Evolutionary conservation across 2,888 invertebrate genomes (phyloP), one percentile per base, ranked within the genome.

Genomic region (Acrocyrtus sp.): DNA sequence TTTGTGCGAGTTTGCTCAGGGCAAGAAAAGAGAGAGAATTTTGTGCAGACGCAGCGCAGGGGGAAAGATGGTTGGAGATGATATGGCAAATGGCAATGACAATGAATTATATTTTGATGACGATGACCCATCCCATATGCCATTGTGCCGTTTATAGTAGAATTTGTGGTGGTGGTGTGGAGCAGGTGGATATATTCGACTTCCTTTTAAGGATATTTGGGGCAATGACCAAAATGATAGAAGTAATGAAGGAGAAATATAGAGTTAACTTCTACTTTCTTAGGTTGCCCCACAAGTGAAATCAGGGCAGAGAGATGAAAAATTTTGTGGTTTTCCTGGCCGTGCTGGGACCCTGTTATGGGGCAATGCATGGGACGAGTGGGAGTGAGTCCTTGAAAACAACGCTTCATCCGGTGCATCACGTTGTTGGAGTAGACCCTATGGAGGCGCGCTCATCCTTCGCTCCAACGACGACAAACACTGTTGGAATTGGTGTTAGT

Each of bases 381-480:
- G 57, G 57, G 15, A 54, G 54, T 29, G 50, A 22, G 10, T 2
- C 8, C 2, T 27, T 54, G 19, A 66, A 66, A 27, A 45, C 66
- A 15, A 66, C n/a, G 4, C 50, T 66, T 22, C 66, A 66, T 39
- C 66, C 66, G 1, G 66, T 66, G 2, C 67, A 67, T 43, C 45
- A 26, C 26, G 27, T 27, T 15, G 43, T 43, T 15, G 39, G 41
- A n/a, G 68, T 60, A 17, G 61, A 69, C 10, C 53, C 24, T 29
- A 34, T 61, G 3, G 69, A 65, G 17, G 21, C 74, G 19, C 27
- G 69, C 10, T 69, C 74, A 4, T 63, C 63, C 39, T 74, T 74
- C 43, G 6, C 69, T 17, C 74, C 74, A 24, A 70, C 74, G 1
- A 47, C 58, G 8, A 67, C 73, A 12, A 54, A 39, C 29, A 53